Base-by-base conservation (phyloP, 2,888 invertebrate genomes). In the Nycteola revayana region DNA sequence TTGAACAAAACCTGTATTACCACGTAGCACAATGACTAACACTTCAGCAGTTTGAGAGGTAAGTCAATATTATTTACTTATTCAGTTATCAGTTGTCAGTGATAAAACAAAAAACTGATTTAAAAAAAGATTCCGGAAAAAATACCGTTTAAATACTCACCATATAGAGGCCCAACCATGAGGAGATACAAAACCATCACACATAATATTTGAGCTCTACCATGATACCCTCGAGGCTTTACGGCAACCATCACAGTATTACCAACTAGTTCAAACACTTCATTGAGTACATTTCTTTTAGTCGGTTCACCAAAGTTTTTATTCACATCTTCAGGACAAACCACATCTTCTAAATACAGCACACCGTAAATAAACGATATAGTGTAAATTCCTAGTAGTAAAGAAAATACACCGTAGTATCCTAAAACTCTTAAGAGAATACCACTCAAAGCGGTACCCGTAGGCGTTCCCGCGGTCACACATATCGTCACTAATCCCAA, bases 401-500 rank as follows among this genome's bases (percentile, higher is more conserved):
- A 60, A 1, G 76, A 64, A 52, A 90, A 89, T 37, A 89, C 75
- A 6, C 90, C 89, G 26, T 89, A 89, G 42, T 86, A 89, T 1
- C 89, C 90, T 0, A 87, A 39, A 9, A 59, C 56, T 33, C 75
- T 70, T 41, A 90, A 74, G 27, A 90, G 52, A 33, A 90, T 69
- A 4, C 91, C 91, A 66, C 91, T 91, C 8, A 91, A 51, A 7
- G 81, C 86, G 0, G 87, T 90, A 1, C 90, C 91, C 1, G 87
- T 71, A 0, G 90, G 90, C 9, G 90, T 80, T 4, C 90, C 90
- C 11, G 90, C 66, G 27, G 80, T 90, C 6, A 88, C 79, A 55
- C 90, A 88, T 41, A 90, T 84, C 7, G 90, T 89, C n/a, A 92
- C 89, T 4, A 92, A 71, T 7, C 92, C 93, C 25, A 92, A 75